Base-by-base conservation (phyloP, 2,113 vertebrate species). In the Notarius quadriscutis region DNA sequence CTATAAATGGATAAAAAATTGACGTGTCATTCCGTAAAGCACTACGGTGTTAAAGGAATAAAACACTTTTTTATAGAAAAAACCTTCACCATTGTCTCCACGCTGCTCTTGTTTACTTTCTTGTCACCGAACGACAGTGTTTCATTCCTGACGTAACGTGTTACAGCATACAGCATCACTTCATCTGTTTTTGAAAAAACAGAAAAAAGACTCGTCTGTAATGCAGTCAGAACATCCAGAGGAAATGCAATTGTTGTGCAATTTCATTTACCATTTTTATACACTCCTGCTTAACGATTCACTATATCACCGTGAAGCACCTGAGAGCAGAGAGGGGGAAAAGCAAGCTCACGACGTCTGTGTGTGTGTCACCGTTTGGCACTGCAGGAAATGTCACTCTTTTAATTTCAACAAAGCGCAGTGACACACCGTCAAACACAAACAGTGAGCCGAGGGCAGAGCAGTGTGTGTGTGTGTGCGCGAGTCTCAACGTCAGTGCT, bases 371-470 rank as follows among this genome's bases (percentile, higher is more conserved):
- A 55, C 22, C 51, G 5, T 65, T 86, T 80, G 53, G 7, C 74
- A 65, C 84, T 10, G 65, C 17, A 10, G 34, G 82, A 89, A 89
- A 87, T 87, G 84, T 86, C 86, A 72, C 41, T 51, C 71, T 84
- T 90, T 90, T 79, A 88, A 88, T 86, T 86, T 71, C 51, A 85
- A 77, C 87, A 87, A 81, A 25, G 80, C 53, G 84, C 67, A 75
- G 75, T 86, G 89, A 90, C 83, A 86, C 6, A 22, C 87, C 51
- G 87, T 88, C 86, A 90, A 87, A 90, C 50, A 27, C 80, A 51
- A 71, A 55, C 78, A 1, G 77, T 7, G 60, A 88, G 82, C 63
- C 50, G 65, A 57, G 63, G 85, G 77, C 85, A 55, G 18, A 60
- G 53, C 7, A 25, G 2, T 81, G 72, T 77, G 71, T 75, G 69